These are phyloP conservation scores for Drosophila pseudoobscura DNA, from an alignment of 1,140 invertebrate genomes.

Conservation along the genomic window DNA sequence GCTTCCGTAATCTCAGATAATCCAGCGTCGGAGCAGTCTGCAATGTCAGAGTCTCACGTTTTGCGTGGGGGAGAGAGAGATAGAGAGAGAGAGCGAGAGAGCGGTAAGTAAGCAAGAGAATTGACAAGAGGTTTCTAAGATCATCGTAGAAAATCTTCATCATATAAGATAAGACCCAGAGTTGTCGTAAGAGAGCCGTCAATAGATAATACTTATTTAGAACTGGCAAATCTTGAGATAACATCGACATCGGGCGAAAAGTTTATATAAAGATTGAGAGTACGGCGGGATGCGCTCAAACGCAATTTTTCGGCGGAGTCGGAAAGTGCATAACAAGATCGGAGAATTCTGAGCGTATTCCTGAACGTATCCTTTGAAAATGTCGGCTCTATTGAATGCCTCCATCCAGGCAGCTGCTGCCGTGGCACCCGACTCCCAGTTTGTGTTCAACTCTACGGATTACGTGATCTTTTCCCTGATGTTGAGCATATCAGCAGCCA, in stretches of 20 bases:
- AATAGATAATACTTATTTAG: slow-evolving; percentile 24
- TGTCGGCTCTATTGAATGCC: slow-evolving; percentile 51
- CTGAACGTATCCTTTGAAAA: slow-evolving; percentile 11
- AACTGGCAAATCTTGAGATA: neutral
- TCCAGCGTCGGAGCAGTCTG: neutral
- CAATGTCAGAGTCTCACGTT: slow-evolving; percentile 11
- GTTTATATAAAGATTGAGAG: slow-evolving; percentile 33
- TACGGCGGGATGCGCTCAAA: slow-evolving; percentile 6
- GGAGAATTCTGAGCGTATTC: neutral
- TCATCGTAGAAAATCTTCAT: slow-evolving; percentile 3
- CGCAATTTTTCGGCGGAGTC: slow-evolving; percentile 19
- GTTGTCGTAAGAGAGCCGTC: slow-evolving; percentile 16
- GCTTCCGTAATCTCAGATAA: slow-evolving; percentile 7
- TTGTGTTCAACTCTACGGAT: slow-evolving; percentile 84
- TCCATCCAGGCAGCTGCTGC: slow-evolving; percentile 22
- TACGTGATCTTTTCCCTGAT: slow-evolving; percentile 86
- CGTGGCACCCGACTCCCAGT: slow-evolving; percentile 33
- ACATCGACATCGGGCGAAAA: neutral
- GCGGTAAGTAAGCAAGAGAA: neutral
- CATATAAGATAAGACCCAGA: slow-evolving; percentile 29
- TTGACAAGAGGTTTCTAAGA: slow-evolving; percentile 18
- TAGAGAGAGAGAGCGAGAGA: neutral
- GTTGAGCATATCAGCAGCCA: slow-evolving; percentile 86
- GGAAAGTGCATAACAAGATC: slow-evolving; percentile 2
- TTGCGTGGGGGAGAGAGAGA: neutral